Conservation (phyloP, 2,888 invertebrate genomes). For the Rhodophaea formosa region DNA sequence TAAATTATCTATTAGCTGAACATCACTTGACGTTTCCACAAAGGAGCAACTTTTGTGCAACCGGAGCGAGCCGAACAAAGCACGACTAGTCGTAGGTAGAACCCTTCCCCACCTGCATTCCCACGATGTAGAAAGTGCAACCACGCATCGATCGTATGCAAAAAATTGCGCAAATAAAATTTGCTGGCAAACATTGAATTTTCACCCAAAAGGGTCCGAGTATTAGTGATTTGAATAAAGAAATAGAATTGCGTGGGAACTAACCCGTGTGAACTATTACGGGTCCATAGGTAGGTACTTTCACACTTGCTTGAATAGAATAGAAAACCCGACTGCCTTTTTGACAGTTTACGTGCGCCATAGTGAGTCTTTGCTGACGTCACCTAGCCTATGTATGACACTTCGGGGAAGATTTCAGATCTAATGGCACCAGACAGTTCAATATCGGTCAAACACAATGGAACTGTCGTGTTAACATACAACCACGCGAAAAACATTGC, state of each 20-base stretch:
- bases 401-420: too few relatives aligned
- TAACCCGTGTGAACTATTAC: slow-evolving; percentile 37
- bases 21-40: slow-evolving; percentile 74
- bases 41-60: slow-evolving; percentile 77
- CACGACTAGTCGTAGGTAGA: slow-evolving; percentile 46
- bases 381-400: too few relatives aligned
- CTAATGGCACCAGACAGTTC: too few relatives aligned
- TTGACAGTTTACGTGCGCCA: neutral
- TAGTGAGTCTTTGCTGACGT: too few relatives aligned
- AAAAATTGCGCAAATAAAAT: slow-evolving; percentile 76
- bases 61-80: slow-evolving; percentile 40
- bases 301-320: neutral
- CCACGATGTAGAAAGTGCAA: slow-evolving; percentile 77
- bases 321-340: too few relatives aligned
- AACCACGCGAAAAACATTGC: too few relatives aligned
- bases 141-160: slow-evolving; percentile 42
- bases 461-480: too few relatives aligned
- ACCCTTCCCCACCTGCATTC: slow-evolving; percentile 80
- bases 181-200: slow-evolving; percentile 71
- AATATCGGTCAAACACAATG: too few relatives aligned
- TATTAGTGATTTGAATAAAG: slow-evolving; percentile 53
- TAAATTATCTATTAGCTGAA: slow-evolving; percentile 79
- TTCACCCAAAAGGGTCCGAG: slow-evolving; percentile 61
- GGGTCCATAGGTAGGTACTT: slow-evolving; percentile 16
- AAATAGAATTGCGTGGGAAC: slow-evolving; percentile 63